These are phyloP conservation scores for Platycheirus albimanus DNA, from an alignment of 2,888 invertebrate genomes.

Conservation along the genomic window DNA sequence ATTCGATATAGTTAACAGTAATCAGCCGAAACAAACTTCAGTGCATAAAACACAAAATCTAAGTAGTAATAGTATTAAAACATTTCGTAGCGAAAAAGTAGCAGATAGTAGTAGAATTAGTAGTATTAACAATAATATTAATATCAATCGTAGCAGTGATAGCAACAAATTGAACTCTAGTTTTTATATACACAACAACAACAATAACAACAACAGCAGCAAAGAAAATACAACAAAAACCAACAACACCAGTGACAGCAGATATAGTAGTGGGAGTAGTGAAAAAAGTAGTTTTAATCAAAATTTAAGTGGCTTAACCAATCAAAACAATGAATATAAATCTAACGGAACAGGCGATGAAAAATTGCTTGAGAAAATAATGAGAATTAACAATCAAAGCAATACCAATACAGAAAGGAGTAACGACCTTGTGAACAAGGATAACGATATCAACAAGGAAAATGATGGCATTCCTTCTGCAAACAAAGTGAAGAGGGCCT, in stretches of 20 bases:
- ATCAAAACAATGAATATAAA: conserved; percentile 60
- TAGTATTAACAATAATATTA: conserved; percentile 75
- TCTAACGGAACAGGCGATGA: background rate
- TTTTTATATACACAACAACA: conserved; percentile 66
- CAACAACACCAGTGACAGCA: conserved; percentile 14
- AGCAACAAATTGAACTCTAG: conserved; percentile 73
- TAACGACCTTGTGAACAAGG: conserved; percentile 51
- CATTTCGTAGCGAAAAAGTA: conserved; percentile 67
- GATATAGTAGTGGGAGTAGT: conserved; percentile 21
- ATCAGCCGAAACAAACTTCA: conserved; percentile 61
- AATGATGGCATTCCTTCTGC: background rate
- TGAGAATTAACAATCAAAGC: conserved; percentile 60
- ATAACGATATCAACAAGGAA: background rate
- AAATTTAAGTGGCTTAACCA: conserved; percentile 78
- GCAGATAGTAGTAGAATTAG: conserved; percentile 70
- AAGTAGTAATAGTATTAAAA: conserved; percentile 67
- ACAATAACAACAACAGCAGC: conserved; percentile 46
- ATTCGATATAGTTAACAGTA: conserved; percentile 65
- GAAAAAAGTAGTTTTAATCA: conserved; percentile 76
- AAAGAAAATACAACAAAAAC: conserved; percentile 44
- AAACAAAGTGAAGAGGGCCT: conserved; percentile 57
- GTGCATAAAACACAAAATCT: conserved; percentile 63
- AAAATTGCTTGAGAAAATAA: conserved; percentile 38
- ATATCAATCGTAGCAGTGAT: conserved; percentile 73
- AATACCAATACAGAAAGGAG: conserved; percentile 49